Percentiles rank a stretch among this genome's conserved stretches.
Evolutionary conservation across 2,888 invertebrate genomes (phyloP).

Genomic region (Drosophila mulleri): DNA sequence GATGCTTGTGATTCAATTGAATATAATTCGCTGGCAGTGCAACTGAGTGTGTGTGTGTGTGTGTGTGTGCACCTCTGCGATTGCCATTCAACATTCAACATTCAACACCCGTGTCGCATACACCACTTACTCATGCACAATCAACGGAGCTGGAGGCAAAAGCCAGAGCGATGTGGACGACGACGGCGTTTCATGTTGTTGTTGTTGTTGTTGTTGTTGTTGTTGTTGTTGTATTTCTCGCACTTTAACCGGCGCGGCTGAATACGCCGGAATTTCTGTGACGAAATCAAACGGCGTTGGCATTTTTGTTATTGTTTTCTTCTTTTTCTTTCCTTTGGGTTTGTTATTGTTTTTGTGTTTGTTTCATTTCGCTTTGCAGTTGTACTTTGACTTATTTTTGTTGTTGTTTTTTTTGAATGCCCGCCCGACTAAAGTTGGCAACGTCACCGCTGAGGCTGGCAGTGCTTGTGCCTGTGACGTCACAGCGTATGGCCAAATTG

Average conservation of each 20-base stretch:
- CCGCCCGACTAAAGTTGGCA: slow-evolving; percentile 27
- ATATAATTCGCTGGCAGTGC: slow-evolving; percentile 43
- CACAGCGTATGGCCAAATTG: slow-evolving; percentile 33
- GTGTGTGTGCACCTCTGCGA: slow-evolving; percentile 20
- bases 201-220: not conserved
- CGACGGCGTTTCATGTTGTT: slow-evolving; percentile 10
- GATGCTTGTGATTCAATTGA: slow-evolving; percentile 69
- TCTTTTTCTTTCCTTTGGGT: not conserved
- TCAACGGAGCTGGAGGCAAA: slow-evolving; percentile 25
- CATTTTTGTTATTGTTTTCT: slow-evolving; percentile 1
- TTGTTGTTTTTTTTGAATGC: slow-evolving; percentile 28
- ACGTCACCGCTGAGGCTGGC: slow-evolving; percentile 33
- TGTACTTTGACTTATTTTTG: slow-evolving; percentile 46
- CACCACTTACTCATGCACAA: slow-evolving; percentile 44
- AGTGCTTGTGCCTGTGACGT: slow-evolving; percentile 36
- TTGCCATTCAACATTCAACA: slow-evolving; percentile 38
- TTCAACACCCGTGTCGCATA: slow-evolving; percentile 48
- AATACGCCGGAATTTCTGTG: slow-evolving; percentile 74
- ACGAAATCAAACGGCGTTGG: slow-evolving; percentile 69
- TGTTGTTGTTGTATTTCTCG: slow-evolving; percentile 23
- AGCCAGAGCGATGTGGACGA: slow-evolving; percentile 18
- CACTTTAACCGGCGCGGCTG: slow-evolving; percentile 61
- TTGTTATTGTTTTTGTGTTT: slow-evolving; percentile 1
- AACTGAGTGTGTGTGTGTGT: slow-evolving; percentile 1
- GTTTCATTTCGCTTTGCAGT: slow-evolving; percentile 17